Conservation (phyloP, 2,888 invertebrate species). For the Gisinianus flammeolus region DNA sequence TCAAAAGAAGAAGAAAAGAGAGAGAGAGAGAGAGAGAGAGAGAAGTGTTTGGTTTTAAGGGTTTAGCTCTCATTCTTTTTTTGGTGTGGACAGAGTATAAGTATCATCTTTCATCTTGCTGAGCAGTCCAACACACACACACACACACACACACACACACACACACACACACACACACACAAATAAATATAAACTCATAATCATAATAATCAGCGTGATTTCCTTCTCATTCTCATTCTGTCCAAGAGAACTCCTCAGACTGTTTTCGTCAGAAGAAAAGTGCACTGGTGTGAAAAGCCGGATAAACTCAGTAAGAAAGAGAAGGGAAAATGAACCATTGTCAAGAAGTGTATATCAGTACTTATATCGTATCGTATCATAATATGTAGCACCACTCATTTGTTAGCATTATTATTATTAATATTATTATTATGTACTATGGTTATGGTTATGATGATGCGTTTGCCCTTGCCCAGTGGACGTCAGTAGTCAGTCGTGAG, state of each 20-base stretch:
- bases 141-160: neutral
- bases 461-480: neutral
- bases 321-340: neutral
- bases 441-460: neutral
- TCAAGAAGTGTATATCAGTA: no score
- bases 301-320: conserved; percentile 20
- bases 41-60: neutral
- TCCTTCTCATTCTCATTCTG: conserved; percentile 26
- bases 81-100: neutral
- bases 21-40: neutral
- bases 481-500: neutral
- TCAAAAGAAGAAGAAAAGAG: neutral
- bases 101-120: neutral
- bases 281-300: conserved; percentile 32
- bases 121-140: neutral
- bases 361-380: no score
- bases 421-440: neutral
- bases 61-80: neutral
- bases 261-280: conserved; percentile 9
- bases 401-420: no score
- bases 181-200: conserved; percentile 1
- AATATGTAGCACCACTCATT: no score
- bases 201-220: conserved; percentile 42
- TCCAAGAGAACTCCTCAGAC: neutral
- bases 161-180: neutral